Percentiles rank a stretch among this genome's conserved stretches.
Evolutionary conservation across 2,797 vertebrate genomes (phyloP).

Genomic region (Orestias chungarensis): DNA sequence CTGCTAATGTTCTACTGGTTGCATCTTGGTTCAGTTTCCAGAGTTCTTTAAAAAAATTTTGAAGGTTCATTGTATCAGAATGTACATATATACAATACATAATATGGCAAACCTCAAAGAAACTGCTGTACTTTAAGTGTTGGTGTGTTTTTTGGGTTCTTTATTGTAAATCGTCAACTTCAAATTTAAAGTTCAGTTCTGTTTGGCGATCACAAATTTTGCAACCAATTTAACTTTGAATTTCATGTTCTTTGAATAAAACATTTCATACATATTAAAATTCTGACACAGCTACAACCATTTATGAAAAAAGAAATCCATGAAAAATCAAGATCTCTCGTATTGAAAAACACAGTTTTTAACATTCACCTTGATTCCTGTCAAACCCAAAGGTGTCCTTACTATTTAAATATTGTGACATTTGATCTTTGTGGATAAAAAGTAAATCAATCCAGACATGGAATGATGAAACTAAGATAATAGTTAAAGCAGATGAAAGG

Average conservation of each 20-base stretch:
- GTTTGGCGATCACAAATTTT: neutral
- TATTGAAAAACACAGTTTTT: neutral
- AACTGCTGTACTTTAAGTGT: neutral
- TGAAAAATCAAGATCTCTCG: neutral
- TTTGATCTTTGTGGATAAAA: neutral
- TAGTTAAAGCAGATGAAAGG: neutral
- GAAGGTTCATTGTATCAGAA: neutral
- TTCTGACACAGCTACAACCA: neutral
- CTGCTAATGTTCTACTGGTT: neutral
- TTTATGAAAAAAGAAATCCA: neutral
- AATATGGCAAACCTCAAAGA: neutral
- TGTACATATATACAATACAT: too few species aligned
- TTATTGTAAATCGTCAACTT: neutral
- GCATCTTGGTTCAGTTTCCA: neutral
- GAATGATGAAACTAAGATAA: neutral
- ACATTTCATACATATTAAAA: neutral
- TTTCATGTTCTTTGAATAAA: neutral
- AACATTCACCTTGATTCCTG: neutral
- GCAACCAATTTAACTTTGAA: too few species aligned
- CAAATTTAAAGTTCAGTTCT: neutral
- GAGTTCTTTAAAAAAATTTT: too few species aligned
- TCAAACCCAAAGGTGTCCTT: neutral
- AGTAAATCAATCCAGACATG: neutral
- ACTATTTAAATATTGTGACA: neutral
- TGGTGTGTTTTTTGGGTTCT: neutral